These are phyloP conservation scores for Dysmachus trigonus DNA, from an alignment of 2,888 invertebrate genomes.

Conservation along the genomic window DNA sequence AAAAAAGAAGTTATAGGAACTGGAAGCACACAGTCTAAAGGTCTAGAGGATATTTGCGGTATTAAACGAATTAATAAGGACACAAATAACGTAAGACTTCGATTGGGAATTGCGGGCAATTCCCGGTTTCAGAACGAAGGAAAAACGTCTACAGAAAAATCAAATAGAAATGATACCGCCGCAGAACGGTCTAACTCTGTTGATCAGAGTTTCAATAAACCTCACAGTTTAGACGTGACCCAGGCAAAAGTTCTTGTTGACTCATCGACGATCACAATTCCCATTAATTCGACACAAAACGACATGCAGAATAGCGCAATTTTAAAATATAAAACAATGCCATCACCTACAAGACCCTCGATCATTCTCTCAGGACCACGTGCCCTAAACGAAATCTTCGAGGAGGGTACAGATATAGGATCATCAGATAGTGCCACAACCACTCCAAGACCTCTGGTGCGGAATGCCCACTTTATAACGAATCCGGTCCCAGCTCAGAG, in stretches of 20 bases:
- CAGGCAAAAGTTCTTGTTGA: constrained; percentile 62
- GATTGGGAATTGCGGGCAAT: constrained; percentile 48
- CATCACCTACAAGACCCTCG: constrained; percentile 66
- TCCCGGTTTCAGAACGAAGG: neutral
- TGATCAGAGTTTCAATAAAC: constrained; percentile 38
- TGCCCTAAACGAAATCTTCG: constrained; percentile 73
- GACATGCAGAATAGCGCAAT: constrained; percentile 57
- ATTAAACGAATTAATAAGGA: constrained; percentile 50
- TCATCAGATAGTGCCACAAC: constrained; percentile 52
- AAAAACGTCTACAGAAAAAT: neutral
- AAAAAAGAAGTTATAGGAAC: constrained; percentile 67
- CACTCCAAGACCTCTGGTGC: constrained; percentile 55
- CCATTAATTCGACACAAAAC: constrained; percentile 59
- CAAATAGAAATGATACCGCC: neutral
- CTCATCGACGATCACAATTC: constrained; percentile 68
- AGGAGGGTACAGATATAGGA: constrained; percentile 68
- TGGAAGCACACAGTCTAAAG: constrained; percentile 45
- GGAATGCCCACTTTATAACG: constrained; percentile 53
- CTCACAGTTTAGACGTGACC: constrained; percentile 39
- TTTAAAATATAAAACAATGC: constrained; percentile 70
- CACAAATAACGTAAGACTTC: constrained; percentile 48
- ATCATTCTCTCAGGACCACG: constrained; percentile 56
- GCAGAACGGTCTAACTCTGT: constrained; percentile 48
- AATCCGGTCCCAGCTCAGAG: constrained; percentile 64
- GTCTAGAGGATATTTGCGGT: constrained; percentile 47